Conservation (phyloP, 2,888 invertebrate species). For the Colostygia pectinataria region DNA sequence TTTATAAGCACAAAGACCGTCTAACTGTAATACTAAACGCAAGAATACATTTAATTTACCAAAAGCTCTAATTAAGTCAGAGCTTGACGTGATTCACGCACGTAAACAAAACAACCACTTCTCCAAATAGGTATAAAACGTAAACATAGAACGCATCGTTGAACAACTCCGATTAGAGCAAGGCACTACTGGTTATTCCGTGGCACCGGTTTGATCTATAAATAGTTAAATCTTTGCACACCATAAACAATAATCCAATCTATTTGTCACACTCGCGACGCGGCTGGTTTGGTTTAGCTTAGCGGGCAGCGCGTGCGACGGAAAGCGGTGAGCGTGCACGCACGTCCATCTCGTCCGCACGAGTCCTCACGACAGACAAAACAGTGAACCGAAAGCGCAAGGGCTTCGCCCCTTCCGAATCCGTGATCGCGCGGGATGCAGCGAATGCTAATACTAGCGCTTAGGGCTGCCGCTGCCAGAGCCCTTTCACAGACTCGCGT, state of each 20-base stretch:
- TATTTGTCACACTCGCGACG: slow-evolving; percentile 63
- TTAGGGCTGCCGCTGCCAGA: slow-evolving; percentile 54
- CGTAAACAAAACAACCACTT: slow-evolving; percentile 65
- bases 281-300: slow-evolving; percentile 39
- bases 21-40: slow-evolving; percentile 35
- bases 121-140: slow-evolving; percentile 62
- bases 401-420: slow-evolving; percentile 79
- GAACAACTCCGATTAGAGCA: slow-evolving; percentile 59
- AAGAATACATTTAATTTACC: slow-evolving; percentile 44
- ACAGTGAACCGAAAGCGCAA: slow-evolving; percentile 64
- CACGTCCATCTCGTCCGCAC: slow-evolving; percentile 72
- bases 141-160: slow-evolving; percentile 63
- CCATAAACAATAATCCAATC: slow-evolving; percentile 68
- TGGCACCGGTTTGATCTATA: slow-evolving; percentile 46
- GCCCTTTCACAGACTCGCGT: slow-evolving; percentile 9
- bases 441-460: slow-evolving; percentile 64
- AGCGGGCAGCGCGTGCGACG: slow-evolving; percentile 52
- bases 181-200: slow-evolving; percentile 13
- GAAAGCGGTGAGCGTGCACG: slow-evolving; percentile 63
- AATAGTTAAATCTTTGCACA: slow-evolving; percentile 65
- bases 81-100: slow-evolving; percentile 65
- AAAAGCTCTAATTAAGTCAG: slow-evolving; percentile 56
- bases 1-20: slow-evolving; percentile 24
- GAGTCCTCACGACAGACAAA: slow-evolving; percentile 74
- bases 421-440: slow-evolving; percentile 78